phyloP scores from a whole-genome alignment of 2,113 vertebrate genomes.

The Malaclemys terrapin region DNA sequence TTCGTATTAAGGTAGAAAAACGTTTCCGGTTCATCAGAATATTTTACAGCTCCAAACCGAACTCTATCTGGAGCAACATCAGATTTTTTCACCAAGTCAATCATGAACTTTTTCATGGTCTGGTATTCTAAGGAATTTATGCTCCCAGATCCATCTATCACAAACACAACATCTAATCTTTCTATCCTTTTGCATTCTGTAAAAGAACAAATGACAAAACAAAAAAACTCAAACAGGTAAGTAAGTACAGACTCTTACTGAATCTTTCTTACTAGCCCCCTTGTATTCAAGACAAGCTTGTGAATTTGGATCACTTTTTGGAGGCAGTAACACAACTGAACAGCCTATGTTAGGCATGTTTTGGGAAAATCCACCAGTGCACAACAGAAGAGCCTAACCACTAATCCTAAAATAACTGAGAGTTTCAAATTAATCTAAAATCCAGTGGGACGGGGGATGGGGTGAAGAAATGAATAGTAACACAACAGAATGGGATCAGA shows the following conservation, averaged over 20 bases:
- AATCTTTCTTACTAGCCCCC: background rate
- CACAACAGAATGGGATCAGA: background rate
- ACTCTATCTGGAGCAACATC: conserved; percentile 71
- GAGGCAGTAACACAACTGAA: background rate
- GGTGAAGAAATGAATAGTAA: background rate
- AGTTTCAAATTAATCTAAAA: background rate
- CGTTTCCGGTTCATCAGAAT: conserved; percentile 1
- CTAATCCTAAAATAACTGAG: background rate
- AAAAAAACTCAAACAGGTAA: background rate
- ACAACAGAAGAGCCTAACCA: background rate
- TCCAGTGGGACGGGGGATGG: background rate
- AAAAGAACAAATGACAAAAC: background rate
- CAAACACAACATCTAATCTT: conserved; percentile 77
- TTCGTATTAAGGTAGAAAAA: conserved; percentile 65
- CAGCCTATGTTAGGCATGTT: background rate
- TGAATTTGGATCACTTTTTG: background rate
- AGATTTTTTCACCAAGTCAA: conserved; percentile 72
- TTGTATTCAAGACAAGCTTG: background rate
- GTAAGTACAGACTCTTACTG: background rate
- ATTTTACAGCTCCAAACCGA: background rate
- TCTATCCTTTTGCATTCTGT: conserved; percentile 75
- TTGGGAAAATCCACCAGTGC: background rate
- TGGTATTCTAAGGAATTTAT: conserved; percentile 53
- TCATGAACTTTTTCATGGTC: conserved; percentile 78
- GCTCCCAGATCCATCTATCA: conserved; percentile 77